Percentiles rank a stretch among this genome's conserved stretches.
These are phyloP conservation scores for Eumacrocentrus americanus DNA, from an alignment of 2,888 invertebrate genomes.

Conservation along the genomic window DNA sequence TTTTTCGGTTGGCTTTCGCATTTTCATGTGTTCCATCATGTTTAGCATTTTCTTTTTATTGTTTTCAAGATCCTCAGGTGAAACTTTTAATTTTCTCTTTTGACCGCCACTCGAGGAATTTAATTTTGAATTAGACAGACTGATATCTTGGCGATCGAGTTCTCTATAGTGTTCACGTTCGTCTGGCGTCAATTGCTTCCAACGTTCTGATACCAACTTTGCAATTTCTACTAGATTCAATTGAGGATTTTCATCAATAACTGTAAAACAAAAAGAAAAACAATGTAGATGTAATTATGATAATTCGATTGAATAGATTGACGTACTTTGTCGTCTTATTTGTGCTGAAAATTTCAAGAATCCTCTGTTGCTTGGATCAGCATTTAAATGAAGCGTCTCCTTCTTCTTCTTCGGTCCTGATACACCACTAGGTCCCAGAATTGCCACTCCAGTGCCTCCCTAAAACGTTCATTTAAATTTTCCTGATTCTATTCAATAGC, in stretches of 20 bases:
- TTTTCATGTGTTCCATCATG: conserved; percentile 47
- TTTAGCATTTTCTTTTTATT: conserved; percentile 47
- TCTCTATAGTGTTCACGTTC: conserved; percentile 57
- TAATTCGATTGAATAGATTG: not conserved
- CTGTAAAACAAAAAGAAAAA: conserved; percentile 37
- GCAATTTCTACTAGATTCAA: conserved; percentile 58
- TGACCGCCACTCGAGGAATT: conserved; percentile 20
- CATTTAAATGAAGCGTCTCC: conserved; percentile 19
- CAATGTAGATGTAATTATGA: not conserved
- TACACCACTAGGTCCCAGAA: conserved; percentile 17
- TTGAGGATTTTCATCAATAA: conserved; percentile 48
- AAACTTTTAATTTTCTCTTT: conserved; percentile 31
- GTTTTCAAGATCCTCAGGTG: conserved; percentile 33
- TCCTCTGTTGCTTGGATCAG: conserved; percentile 38
- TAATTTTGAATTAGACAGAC: not conserved
- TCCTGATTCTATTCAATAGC: too few species aligned
- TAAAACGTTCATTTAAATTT: conserved; percentile 28
- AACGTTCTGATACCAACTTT: conserved; percentile 52
- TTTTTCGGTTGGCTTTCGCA: not conserved
- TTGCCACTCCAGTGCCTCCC: conserved; percentile 46
- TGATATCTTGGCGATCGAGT: conserved; percentile 29
- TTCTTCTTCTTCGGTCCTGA: not conserved
- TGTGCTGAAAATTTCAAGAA: conserved; percentile 58
- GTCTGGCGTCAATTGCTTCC: conserved; percentile 56
- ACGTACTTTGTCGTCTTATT: conserved; percentile 54